Conservation (phyloP, 92 coral and sea anemone genomes). For the Parazoanthus darwini region DNA sequence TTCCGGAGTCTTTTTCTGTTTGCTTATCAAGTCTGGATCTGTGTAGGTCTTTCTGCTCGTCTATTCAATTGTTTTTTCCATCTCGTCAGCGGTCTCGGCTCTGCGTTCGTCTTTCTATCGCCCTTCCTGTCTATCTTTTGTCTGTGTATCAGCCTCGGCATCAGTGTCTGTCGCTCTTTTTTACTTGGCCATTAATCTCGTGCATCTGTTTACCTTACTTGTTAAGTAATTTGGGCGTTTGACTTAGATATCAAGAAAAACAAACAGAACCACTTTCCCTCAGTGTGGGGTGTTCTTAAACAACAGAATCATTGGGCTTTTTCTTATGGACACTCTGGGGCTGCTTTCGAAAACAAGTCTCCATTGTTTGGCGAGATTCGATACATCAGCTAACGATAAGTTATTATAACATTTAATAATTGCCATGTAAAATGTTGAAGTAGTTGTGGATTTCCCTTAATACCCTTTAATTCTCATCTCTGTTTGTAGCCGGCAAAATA, state of each 20-base stretch:
- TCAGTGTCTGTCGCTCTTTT: background rate
- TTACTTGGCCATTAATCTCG: background rate
- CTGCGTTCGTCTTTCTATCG: background rate
- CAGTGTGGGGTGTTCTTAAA: no score
- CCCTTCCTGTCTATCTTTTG: background rate
- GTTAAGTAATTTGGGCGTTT: background rate
- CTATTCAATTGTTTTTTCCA: background rate
- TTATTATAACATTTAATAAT: background rate
- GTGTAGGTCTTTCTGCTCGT: background rate
- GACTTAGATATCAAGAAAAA: no score
- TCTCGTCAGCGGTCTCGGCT: background rate
- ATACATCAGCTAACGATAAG: background rate
- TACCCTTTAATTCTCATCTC: background rate
- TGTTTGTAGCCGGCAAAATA: conserved; percentile 70
- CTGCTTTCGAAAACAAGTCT: background rate
- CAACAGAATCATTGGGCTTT: no score
- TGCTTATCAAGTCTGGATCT: background rate
- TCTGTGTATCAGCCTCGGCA: background rate
- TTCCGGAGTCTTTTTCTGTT: background rate
- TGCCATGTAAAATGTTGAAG: background rate
- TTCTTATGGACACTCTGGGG: no score
- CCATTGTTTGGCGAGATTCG: background rate
- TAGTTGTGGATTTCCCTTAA: background rate
- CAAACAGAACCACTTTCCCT: no score
- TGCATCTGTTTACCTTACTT: background rate